These are phyloP conservation scores for Boulengeromyrus knoepffleri DNA, from an alignment of 2,113 vertebrate species.

Conservation along the genomic window DNA sequence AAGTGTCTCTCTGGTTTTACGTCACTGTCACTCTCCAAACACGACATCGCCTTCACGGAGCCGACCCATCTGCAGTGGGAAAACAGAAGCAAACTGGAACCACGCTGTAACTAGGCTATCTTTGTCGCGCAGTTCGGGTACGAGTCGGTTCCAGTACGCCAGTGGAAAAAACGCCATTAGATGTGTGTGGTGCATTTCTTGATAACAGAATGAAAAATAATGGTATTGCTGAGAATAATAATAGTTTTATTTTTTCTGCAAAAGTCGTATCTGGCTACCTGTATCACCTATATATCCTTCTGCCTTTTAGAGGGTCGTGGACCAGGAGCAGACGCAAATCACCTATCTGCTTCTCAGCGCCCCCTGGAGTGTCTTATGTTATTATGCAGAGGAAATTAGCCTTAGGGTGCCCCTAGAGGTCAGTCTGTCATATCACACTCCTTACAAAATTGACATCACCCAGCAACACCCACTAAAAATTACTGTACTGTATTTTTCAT, in stretches of 20 bases:
- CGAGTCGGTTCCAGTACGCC: no score
- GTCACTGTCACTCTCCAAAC: neutral
- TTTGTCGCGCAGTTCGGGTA: neutral
- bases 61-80: neutral
- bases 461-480: neutral
- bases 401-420: conserved; percentile 66
- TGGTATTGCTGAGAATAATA: neutral
- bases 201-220: neutral
- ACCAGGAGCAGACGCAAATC: conserved; percentile 36
- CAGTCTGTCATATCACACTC: neutral
- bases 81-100: neutral
- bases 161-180: neutral
- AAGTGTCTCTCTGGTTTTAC: neutral
- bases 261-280: neutral
- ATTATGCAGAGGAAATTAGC: conserved; percentile 65
- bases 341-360: conserved; percentile 56
- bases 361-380: conserved; percentile 63
- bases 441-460: neutral
- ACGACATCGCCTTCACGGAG: neutral
- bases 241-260: neutral
- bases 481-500: neutral
- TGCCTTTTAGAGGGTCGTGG: conserved; percentile 37
- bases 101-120: neutral
- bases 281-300: neutral
- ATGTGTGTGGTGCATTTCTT: neutral